phyloP scores from a whole-genome alignment of 2,113 vertebrate species.

The Copsychus sechellarum region DNA sequence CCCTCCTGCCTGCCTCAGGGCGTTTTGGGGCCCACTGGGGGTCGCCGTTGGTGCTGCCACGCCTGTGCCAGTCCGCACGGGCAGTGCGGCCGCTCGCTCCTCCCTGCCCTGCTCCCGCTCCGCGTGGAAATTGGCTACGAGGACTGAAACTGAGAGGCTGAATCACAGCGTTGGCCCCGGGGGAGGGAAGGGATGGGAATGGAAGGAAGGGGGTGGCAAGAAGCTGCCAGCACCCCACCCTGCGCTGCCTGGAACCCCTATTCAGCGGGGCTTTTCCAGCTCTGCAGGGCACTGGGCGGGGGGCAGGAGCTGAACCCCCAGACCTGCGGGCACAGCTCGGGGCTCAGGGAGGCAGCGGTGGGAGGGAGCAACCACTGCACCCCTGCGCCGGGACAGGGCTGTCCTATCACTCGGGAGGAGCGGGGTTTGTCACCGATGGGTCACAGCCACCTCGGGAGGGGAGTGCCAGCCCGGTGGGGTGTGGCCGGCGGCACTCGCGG shows the following conservation, averaged over 20 bases:
- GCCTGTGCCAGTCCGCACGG: not conserved
- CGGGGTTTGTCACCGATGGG: not conserved
- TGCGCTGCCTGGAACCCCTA: not conserved
- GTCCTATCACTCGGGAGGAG: not conserved
- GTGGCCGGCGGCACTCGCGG: fast-evolving
- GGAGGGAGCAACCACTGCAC: not conserved
- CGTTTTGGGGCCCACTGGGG: fast-evolving
- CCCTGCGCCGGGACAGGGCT: not conserved
- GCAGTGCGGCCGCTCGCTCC: not conserved
- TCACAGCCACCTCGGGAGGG: not conserved
- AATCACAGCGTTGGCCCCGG: constrained; percentile 53
- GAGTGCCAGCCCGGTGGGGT: not conserved
- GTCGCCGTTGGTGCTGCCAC: not conserved
- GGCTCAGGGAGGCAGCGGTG: not conserved
- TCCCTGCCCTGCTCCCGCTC: not conserved
- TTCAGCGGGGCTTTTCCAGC: not conserved
- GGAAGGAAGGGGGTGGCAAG: not conserved
- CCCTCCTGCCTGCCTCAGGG: not conserved
- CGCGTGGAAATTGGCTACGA: constrained; percentile 12
- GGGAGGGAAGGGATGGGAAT: not conserved
- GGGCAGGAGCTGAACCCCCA: not conserved
- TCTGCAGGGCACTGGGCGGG: fast-evolving
- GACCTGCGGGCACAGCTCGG: fast-evolving
- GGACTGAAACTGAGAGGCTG: constrained; percentile 61
- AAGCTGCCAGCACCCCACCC: constrained; percentile 17